phyloP scores from a whole-genome alignment of 2,888 invertebrate genomes.

The Nineta flava region DNA sequence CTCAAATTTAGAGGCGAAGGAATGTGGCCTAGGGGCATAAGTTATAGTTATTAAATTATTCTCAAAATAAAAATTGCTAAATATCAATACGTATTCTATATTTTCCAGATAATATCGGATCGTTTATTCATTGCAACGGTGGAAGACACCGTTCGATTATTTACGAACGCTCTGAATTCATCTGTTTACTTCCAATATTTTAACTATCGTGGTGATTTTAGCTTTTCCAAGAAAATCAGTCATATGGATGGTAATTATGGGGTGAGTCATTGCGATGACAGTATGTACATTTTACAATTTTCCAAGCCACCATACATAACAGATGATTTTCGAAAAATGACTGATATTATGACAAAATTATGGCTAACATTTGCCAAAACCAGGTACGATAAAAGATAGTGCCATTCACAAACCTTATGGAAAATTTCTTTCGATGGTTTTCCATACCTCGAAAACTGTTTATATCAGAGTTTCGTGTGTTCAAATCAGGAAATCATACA shows the following conservation, averaged over 20 bases:
- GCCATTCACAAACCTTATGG: too few species aligned
- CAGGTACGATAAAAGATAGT: too few species aligned
- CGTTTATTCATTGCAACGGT: slow-evolving; percentile 43
- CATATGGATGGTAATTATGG: slow-evolving; percentile 25
- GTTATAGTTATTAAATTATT: too few species aligned
- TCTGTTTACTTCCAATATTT: slow-evolving; percentile 52
- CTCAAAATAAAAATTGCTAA: too few species aligned
- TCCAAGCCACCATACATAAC: slow-evolving; percentile 17
- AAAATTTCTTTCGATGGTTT: too few species aligned
- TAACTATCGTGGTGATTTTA: slow-evolving; percentile 35
- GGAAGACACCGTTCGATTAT: slow-evolving; percentile 40
- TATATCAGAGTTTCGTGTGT: too few species aligned
- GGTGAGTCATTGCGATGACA: slow-evolving; percentile 45
- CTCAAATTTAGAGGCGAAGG: neutral
- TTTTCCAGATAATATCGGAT: slow-evolving; percentile 29
- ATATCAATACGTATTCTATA: neutral
- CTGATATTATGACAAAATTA: slow-evolving; percentile 34
- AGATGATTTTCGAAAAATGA: slow-evolving; percentile 34
- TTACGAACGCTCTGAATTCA: slow-evolving; percentile 36
- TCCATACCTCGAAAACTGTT: too few species aligned
- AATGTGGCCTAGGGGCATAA: too few species aligned
- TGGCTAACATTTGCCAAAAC: slow-evolving; percentile 37
- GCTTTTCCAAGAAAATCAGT: slow-evolving; percentile 1
- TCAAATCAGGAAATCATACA: too few species aligned
- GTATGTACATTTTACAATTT: slow-evolving; percentile 31